phyloP scores from a whole-genome alignment of 2,888 invertebrate genomes.

The Drosophila hamatofila region DNA sequence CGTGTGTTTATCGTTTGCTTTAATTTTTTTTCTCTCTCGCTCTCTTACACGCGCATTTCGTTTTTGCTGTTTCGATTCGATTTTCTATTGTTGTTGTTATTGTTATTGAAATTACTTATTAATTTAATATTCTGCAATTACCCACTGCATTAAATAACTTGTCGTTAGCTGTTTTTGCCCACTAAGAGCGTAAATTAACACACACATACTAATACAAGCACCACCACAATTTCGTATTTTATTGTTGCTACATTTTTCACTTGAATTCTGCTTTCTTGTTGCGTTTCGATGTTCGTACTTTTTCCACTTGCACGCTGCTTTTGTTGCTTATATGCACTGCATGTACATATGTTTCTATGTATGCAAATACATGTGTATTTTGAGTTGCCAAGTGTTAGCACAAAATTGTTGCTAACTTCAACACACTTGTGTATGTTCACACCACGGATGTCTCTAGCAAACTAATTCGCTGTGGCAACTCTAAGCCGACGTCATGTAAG shows the following conservation, averaged over 20 bases:
- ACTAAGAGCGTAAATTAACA: constrained; percentile 31
- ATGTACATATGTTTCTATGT: constrained; percentile 47
- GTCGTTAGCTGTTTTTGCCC: constrained; percentile 20
- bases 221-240: constrained; percentile 30
- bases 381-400: constrained; percentile 62
- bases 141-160: constrained; percentile 31
- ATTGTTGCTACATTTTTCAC: constrained; percentile 50
- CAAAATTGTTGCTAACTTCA: constrained; percentile 55
- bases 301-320: constrained; percentile 14
- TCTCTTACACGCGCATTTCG: constrained; percentile 66
- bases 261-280: constrained; percentile 21
- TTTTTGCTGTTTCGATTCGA: constrained; percentile 50
- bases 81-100: constrained; percentile 66
- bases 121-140: constrained; percentile 64
- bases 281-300: constrained; percentile 12
- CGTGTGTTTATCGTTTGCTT: constrained; percentile 36
- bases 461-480: constrained; percentile 51
- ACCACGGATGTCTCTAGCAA: constrained; percentile 62
- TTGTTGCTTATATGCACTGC: constrained; percentile 44
- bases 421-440: constrained; percentile 49
- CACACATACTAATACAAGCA: constrained; percentile 34
- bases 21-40: constrained; percentile 42
- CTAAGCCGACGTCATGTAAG: constrained; percentile 30
- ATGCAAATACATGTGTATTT: constrained; percentile 43
- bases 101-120: constrained; percentile 58